phyloP scores from a whole-genome alignment of 2,888 invertebrate species.

The Nomada goodeniana region DNA sequence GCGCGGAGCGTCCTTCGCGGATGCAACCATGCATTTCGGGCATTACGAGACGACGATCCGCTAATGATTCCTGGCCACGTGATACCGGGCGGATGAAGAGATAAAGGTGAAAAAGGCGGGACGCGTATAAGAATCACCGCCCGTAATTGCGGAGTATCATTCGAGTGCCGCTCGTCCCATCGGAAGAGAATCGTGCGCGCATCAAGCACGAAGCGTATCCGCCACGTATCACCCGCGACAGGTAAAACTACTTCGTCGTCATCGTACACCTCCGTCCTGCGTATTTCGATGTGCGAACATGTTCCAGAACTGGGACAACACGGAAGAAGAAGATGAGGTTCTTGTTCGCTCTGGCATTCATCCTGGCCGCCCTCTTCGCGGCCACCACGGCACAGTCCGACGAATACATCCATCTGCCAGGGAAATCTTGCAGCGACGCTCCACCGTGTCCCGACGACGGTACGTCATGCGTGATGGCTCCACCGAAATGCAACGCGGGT shows the following conservation, averaged over 20 bases:
- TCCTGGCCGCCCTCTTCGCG: constrained; percentile 55
- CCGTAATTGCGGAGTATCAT: constrained; percentile 50
- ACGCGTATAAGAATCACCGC: constrained; percentile 43
- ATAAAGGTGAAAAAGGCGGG: background rate
- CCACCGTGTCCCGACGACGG: constrained; percentile 70
- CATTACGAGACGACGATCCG: constrained; percentile 51
- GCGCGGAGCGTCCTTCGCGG: constrained; percentile 64
- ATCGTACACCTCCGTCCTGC: background rate
- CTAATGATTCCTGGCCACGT: constrained; percentile 58
- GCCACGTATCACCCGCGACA: constrained; percentile 2
- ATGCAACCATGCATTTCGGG: constrained; percentile 62
- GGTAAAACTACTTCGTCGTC: constrained; percentile 38
- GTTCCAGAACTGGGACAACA: background rate
- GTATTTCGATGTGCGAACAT: background rate
- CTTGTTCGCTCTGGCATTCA: constrained; percentile 45
- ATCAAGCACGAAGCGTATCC: background rate
- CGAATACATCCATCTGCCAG: constrained; percentile 75
- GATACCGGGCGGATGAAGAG: constrained; percentile 26
- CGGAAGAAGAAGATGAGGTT: constrained; percentile 54
- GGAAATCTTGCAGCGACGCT: constrained; percentile 73
- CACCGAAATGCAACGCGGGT: constrained; percentile 69
- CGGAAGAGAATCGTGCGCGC: constrained; percentile 3
- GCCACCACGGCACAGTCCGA: constrained; percentile 43
- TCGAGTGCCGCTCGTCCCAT: constrained; percentile 24
- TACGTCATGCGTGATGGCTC: constrained; percentile 72